Evolutionary conservation across 1,140 invertebrate species (phyloP).

Genomic region (Platyura marginata): DNA sequence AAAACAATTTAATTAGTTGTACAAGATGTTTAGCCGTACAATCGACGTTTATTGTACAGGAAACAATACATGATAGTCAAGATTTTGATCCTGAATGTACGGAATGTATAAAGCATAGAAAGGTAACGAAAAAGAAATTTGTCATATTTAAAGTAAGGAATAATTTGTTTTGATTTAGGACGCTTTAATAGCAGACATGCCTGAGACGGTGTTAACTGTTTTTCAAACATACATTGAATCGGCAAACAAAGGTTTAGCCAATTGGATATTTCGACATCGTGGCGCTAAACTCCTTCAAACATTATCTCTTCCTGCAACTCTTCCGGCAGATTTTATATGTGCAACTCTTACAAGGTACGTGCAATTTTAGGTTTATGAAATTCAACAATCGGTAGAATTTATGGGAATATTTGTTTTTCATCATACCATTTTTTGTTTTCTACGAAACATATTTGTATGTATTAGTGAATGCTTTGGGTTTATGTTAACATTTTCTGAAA

Average conservation of each 20-base stretch:
- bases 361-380: no score
- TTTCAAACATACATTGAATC: constrained; percentile 84
- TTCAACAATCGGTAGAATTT: no score
- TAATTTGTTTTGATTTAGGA: constrained; percentile 43
- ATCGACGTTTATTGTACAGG: constrained; percentile 59
- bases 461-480: no score
- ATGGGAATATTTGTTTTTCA: no score
- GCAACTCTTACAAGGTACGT: constrained; percentile 69
- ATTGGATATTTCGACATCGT: constrained; percentile 71
- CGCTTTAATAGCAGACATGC: constrained; percentile 66
- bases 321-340: constrained; percentile 70
- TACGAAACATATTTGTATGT: no score
- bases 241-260: constrained; percentile 74
- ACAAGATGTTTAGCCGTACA: constrained; percentile 66
- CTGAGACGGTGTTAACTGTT: constrained; percentile 64
- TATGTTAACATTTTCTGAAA: no score
- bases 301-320: constrained; percentile 61
- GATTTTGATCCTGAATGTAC: constrained; percentile 66
- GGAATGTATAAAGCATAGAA: constrained; percentile 67
- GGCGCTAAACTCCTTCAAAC: constrained; percentile 61
- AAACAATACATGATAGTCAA: constrained; percentile 27
- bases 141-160: no score
- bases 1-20: constrained; percentile 78
- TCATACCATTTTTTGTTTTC: no score
- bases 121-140: no score